Evolutionary conservation across 2,113 vertebrate species (phyloP).

Genomic region (Promerops cafer): DNA sequence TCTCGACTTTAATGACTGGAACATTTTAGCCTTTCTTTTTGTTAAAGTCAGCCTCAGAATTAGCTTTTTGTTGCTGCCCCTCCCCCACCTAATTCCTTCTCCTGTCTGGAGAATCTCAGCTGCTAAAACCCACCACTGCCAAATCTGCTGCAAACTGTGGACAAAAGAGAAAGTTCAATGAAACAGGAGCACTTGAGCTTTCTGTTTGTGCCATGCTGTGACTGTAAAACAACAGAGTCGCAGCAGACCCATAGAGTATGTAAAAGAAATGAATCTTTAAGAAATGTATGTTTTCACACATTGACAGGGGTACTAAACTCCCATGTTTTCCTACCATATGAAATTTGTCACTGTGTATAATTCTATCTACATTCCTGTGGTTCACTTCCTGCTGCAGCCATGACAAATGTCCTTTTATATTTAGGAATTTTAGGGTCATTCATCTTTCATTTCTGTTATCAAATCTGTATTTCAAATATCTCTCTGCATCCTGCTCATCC

Average conservation of each 20-base stretch:
- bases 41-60: background rate
- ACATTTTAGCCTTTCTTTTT: background rate
- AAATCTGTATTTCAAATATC: slow-evolving; percentile 42
- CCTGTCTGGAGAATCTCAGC: background rate
- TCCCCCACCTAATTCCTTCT: background rate
- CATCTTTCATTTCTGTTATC: slow-evolving; percentile 66
- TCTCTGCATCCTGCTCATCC: background rate
- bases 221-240: background rate
- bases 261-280: background rate
- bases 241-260: background rate
- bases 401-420: slow-evolving; percentile 42
- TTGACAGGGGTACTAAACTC: background rate
- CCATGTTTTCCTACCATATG: background rate
- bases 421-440: slow-evolving; percentile 28
- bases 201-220: background rate
- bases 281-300: background rate
- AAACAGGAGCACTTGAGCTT: background rate
- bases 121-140: background rate
- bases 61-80: background rate
- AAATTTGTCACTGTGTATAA: background rate
- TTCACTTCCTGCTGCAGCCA: slow-evolving; percentile 30
- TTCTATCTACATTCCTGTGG: background rate
- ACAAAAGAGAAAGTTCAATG: background rate
- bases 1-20: background rate
- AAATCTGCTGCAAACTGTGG: background rate